Base-by-base conservation (phyloP, 2,888 invertebrate species). In the Antheraea yamamai region DNA sequence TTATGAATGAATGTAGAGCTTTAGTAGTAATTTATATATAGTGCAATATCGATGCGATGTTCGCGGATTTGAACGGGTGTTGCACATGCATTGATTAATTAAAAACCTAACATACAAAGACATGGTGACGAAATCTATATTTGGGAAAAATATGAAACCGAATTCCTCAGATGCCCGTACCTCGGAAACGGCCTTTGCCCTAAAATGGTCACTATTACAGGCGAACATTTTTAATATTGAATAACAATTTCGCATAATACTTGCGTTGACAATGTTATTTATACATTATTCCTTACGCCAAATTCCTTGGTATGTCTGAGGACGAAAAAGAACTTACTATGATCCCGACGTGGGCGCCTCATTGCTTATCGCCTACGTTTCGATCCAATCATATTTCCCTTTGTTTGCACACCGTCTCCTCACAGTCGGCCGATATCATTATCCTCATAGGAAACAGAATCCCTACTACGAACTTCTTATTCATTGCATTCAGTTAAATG, bases 331-430 rank as follows among this genome's bases (percentile, higher is more conserved):
- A 20, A 26, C 58, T 51, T 23, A 47, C 73, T 61, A 39, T 35
- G 30, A 73, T 66, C n/a, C 14, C 16, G 64, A 72, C 72, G 88
- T 89, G 86, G 88, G 88, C 85, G 75, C 72, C 75, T 73, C 52
- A 66, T 71, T 64, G 75, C 86, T 73, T 66, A 72, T 71, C 72
- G 75, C 86, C 85, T 80, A 81, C 87, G 85, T 83, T 81, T 78
- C 85, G 82, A 80, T 84, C 90, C 91, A 91, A 92, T 92, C 90
- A 92, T 91, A 91, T 89, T 89, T 87, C 82, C 88, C 83, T 87
- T 92, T 93, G 93, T 93, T 93, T 92, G 86, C 87, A 72, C 83
- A 83, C 77, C 79, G 91, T 90, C 91, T 89, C 90, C 87, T 79
- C 84, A 83, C 81, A 84, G 87, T 81, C 84, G 86, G 85, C 78